Conservation (phyloP, 2,113 vertebrate genomes). For the human region DNA sequence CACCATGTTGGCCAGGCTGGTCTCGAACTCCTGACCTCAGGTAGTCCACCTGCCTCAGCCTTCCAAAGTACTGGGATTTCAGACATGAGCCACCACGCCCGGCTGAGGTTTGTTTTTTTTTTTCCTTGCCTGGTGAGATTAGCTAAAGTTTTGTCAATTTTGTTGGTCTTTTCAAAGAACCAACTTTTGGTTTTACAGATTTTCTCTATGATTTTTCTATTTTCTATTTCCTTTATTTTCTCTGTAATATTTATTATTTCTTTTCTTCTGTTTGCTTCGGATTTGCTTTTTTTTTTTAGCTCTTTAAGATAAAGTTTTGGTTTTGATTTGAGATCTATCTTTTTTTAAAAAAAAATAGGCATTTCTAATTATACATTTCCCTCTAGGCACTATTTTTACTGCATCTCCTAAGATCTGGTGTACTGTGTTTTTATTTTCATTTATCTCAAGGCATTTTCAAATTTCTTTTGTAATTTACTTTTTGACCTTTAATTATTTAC, state of each 20-base stretch:
- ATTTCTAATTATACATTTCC: neutral
- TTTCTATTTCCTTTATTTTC: neutral
- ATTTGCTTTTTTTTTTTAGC: neutral
- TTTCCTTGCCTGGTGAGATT: neutral
- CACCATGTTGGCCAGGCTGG: too few species aligned
- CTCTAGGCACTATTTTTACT: neutral
- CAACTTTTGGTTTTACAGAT: neutral
- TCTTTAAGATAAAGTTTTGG: neutral
- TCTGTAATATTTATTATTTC: neutral
- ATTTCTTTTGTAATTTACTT: constrained; percentile 9
- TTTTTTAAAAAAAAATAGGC: neutral
- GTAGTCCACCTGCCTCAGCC: too few species aligned
- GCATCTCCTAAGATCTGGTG: neutral
- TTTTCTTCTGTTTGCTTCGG: neutral
- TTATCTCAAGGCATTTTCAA: constrained; percentile 36
- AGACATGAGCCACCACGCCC: too few species aligned
- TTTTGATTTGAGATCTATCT: neutral
- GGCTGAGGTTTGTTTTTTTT: too few species aligned
- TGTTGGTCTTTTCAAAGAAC: neutral
- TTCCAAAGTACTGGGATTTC: too few species aligned
- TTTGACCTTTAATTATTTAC: constrained; percentile 18
- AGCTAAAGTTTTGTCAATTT: neutral
- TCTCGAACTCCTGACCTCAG: too few species aligned
- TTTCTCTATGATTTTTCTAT: neutral
- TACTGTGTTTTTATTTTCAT: neutral